Percentiles rank a stretch among this genome's conserved stretches.
phyloP scores from a whole-genome alignment of 2,888 invertebrate species.

The Volucella bombylans region DNA sequence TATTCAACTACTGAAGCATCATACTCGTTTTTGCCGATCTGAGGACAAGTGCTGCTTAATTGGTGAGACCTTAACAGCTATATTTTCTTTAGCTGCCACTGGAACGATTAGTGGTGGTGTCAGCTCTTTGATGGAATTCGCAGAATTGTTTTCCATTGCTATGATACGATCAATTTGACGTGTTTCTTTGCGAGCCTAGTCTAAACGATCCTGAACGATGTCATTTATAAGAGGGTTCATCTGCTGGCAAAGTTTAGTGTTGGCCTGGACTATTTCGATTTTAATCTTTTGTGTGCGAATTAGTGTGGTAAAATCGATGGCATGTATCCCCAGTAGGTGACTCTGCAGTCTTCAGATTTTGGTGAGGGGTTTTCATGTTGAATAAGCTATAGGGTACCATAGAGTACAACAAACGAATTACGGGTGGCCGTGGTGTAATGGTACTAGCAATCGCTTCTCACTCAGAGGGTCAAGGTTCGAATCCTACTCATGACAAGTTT shows the following conservation, averaged over 20 bases:
- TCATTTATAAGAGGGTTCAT: conserved; percentile 91
- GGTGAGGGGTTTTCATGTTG: no score
- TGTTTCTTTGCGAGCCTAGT: conserved; percentile 89
- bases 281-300: no score
- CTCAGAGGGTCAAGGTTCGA: no score
- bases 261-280: conserved; percentile 85
- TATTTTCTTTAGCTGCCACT: conserved; percentile 92
- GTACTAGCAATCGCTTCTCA: no score
- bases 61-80: conserved; percentile 90
- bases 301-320: no score
- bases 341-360: no score
- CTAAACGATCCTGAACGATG: conserved; percentile 90
- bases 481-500: no score
- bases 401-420: no score
- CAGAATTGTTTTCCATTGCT: conserved; percentile 83
- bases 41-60: conserved; percentile 89
- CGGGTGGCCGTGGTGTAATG: no score
- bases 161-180: conserved; percentile 88
- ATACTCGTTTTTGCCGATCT: conserved; percentile 85
- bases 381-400: no score
- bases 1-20: conserved; percentile 89
- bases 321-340: no score
- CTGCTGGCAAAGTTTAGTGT: conserved; percentile 89
- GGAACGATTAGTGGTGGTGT: conserved; percentile 92
- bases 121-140: conserved; percentile 86